Evolutionary conservation across 2,888 invertebrate species (phyloP).

Genomic region (Globia sparganii): DNA sequence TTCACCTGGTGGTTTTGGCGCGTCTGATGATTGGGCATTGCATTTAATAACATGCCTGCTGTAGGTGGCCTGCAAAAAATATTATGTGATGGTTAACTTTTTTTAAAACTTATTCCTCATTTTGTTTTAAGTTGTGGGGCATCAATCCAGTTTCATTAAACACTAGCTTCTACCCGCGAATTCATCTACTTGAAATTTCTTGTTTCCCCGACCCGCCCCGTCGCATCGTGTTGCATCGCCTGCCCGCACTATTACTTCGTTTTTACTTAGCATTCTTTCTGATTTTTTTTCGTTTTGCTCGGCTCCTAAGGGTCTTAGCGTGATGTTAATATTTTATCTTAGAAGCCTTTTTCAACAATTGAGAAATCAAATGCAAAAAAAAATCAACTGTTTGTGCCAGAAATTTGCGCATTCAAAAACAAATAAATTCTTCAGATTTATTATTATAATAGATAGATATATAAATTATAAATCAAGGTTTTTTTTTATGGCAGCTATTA

Average conservation of each 20-base stretch:
- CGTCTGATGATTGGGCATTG: slow-evolving; percentile 54
- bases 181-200: background rate
- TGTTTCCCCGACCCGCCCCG: background rate
- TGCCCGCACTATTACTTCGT: background rate
- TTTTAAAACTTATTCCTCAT: background rate
- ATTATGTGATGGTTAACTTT: background rate
- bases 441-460: too few relatives aligned
- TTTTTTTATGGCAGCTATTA: background rate
- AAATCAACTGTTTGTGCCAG: background rate
- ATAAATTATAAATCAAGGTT: background rate
- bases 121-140: background rate
- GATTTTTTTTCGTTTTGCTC: background rate
- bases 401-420: background rate
- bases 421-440: too few relatives aligned
- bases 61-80: slow-evolving; percentile 76
- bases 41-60: slow-evolving; percentile 77
- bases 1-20: slow-evolving; percentile 65
- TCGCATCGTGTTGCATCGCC: background rate
- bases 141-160: background rate
- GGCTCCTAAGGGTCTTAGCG: background rate
- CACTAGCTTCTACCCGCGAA: background rate
- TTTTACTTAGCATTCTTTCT: background rate
- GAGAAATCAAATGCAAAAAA: background rate
- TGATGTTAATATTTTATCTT: background rate
- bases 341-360: background rate